Conservation (phyloP, 2,888 invertebrate species). For the Hyppa rectilinea region DNA sequence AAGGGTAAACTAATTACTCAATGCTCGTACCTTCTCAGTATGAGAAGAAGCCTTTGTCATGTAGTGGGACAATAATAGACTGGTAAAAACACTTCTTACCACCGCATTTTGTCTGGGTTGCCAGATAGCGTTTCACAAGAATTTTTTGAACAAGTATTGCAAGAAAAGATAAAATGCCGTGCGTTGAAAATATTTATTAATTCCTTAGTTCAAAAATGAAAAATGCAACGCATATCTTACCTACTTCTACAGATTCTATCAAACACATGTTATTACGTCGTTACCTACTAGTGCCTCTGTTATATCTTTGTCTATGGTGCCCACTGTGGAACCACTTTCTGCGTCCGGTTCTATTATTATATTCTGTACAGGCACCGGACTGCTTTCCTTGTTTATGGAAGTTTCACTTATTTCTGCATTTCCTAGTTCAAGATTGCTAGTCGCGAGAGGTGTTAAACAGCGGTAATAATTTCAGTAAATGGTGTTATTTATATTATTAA, state of each 20-base stretch:
- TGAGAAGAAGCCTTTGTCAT: no score
- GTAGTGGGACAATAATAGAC: no score
- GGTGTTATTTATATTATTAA: no score
- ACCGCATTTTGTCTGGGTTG: no score
- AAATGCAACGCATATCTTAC: neutral
- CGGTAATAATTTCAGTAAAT: neutral
- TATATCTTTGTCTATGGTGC: neutral
- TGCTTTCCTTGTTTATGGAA: slow-evolving; percentile 29
- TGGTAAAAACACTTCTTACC: no score
- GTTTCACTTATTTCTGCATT: slow-evolving; percentile 37
- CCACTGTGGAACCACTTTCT: slow-evolving; percentile 10
- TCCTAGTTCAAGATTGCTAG: slow-evolving; percentile 27
- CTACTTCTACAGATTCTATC: neutral
- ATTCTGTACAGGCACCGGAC: slow-evolving; percentile 8
- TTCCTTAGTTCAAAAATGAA: neutral
- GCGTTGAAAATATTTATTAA: neutral
- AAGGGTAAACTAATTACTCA: no score
- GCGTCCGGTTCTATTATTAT: slow-evolving; percentile 45
- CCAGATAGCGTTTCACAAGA: neutral
- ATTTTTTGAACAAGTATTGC: neutral
- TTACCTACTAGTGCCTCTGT: neutral
- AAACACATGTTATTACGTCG: neutral
- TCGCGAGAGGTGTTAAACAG: neutral
- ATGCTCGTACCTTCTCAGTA: no score
- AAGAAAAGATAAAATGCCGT: neutral